A percentile compares a stretch with the other conserved stretches of the same genome.
phyloP scores from a whole-genome alignment of 2,113 vertebrate genomes.

The Chunga burmeisteri region DNA sequence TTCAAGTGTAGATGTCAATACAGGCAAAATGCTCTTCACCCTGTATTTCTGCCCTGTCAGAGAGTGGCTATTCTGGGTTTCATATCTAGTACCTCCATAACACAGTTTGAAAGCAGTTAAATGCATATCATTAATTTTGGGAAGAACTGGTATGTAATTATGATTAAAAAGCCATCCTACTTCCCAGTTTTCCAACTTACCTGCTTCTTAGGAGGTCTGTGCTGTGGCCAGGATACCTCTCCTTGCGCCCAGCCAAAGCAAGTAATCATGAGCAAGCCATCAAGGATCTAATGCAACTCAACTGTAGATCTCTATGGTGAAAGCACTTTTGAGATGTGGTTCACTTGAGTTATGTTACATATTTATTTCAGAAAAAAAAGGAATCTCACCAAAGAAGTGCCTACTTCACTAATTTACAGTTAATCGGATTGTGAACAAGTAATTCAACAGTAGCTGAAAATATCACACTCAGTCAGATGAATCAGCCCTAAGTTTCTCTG shows the following conservation, averaged over 20 bases:
- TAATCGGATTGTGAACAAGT: not conserved
- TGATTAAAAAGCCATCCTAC: not conserved
- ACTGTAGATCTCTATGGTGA: not conserved
- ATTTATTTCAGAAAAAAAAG: not conserved
- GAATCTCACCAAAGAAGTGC: not conserved
- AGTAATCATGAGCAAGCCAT: not conserved
- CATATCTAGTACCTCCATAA: not conserved
- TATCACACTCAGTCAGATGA: not conserved
- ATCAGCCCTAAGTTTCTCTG: not conserved
- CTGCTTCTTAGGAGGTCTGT: not conserved
- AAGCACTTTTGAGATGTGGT: not conserved
- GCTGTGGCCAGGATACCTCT: not conserved
- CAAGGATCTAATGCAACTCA: not conserved
- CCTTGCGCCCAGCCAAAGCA: not conserved
- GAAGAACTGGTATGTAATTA: not conserved
- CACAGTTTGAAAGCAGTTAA: not conserved
- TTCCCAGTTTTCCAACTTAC: not conserved
- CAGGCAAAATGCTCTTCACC: not conserved
- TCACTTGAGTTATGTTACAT: not conserved
- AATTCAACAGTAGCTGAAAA: not conserved
- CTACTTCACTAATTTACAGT: not conserved
- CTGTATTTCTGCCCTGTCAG: not conserved
- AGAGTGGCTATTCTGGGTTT: not conserved
- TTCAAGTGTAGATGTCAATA: not conserved
- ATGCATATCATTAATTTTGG: not conserved